phyloP scores from a whole-genome alignment of 2,797 vertebrate species.

The Bufotes viridis region DNA sequence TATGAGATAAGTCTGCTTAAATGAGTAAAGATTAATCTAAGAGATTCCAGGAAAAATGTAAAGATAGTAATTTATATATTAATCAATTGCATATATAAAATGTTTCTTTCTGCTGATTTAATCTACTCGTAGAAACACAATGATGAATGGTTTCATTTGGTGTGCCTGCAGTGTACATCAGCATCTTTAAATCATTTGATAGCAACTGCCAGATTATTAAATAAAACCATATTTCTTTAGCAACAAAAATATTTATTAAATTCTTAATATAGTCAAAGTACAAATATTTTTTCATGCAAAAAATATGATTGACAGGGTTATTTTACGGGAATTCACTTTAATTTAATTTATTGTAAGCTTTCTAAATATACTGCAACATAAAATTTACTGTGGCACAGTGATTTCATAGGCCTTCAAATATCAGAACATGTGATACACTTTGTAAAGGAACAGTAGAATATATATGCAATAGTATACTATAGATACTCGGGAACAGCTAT shows the following conservation, averaged over 20 bases:
- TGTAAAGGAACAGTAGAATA: not conserved
- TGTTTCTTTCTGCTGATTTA: constrained; percentile 35
- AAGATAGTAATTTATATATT: constrained; percentile 42
- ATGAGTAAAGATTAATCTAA: not conserved
- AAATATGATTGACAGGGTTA: not conserved
- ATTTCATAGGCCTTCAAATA: not conserved
- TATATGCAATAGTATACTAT: not conserved
- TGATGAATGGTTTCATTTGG: constrained; percentile 52
- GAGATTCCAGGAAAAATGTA: constrained; percentile 19
- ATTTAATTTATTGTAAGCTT: not conserved
- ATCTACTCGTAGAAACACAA: constrained; percentile 32
- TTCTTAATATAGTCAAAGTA: not conserved
- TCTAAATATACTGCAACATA: not conserved
- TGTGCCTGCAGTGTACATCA: constrained; percentile 30
- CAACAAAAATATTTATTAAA: constrained; percentile 13
- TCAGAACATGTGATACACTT: not conserved
- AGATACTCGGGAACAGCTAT: not conserved
- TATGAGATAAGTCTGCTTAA: constrained; percentile 12
- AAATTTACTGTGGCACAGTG: not conserved
- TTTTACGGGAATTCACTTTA: not conserved
- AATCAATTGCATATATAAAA: constrained; percentile 34
- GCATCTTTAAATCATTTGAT: constrained; percentile 49
- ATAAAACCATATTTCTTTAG: constrained; percentile 41
- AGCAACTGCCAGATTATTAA: constrained; percentile 35
- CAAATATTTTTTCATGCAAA: not conserved